Percentiles rank a stretch among this genome's conserved stretches.
Evolutionary conservation across 2,797 vertebrate species (phyloP).

Genomic region (Squalus acanthias): DNA sequence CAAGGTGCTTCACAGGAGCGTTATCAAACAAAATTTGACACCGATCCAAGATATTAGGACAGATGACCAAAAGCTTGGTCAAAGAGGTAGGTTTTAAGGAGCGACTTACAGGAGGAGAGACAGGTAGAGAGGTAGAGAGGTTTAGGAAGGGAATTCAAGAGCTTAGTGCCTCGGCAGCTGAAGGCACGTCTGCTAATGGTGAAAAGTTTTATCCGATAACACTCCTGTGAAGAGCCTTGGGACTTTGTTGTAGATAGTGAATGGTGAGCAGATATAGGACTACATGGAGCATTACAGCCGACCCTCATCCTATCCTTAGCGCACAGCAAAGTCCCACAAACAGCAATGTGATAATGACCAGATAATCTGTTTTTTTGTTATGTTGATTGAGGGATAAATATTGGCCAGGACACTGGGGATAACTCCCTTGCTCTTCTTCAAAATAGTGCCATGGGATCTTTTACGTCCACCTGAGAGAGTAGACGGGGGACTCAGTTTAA

Average conservation of each 20-base stretch:
- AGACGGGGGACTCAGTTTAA: no score
- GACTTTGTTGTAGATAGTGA: neutral
- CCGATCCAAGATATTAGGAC: neutral
- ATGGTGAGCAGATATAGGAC: neutral
- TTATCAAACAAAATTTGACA: neutral
- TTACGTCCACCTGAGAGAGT: no score
- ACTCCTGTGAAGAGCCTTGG: neutral
- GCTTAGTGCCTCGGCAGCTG: no score
- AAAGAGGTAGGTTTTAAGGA: neutral
- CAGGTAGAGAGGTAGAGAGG: neutral
- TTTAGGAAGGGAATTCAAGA: neutral
- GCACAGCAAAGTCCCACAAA: no score
- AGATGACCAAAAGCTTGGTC: neutral
- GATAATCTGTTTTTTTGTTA: no score
- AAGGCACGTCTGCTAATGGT: neutral
- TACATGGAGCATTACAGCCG: neutral
- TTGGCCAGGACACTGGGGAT: no score
- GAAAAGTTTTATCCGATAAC: no score
- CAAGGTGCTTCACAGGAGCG: neutral
- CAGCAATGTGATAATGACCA: no score
- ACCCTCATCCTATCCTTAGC: neutral
- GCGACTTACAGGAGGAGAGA: neutral
- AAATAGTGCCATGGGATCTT: no score
- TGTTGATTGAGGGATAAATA: no score
- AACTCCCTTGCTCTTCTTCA: no score